These are phyloP conservation scores for Plutella xylostella DNA, from an alignment of 2,888 invertebrate genomes.

Conservation along the genomic window DNA sequence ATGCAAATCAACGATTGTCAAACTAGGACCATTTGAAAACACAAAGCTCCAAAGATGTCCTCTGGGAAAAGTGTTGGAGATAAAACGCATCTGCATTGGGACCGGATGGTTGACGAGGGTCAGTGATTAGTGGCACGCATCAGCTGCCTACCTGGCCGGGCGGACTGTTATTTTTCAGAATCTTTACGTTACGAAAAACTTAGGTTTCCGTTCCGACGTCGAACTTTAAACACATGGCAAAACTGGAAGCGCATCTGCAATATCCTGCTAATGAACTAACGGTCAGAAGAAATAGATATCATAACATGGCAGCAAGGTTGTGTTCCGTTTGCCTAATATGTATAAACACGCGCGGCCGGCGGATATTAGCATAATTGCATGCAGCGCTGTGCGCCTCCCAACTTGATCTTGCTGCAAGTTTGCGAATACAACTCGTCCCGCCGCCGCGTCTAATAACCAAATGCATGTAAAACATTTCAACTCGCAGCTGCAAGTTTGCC, in stretches of 20 bases:
- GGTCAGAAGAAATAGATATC: conserved; percentile 28
- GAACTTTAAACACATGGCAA: conserved; percentile 34
- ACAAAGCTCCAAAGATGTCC: conserved; percentile 28
- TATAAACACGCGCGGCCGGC: conserved; percentile 17
- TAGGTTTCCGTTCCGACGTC: conserved; percentile 39
- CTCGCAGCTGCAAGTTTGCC: conserved; percentile 51
- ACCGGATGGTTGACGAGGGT: conserved; percentile 22
- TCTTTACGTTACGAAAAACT: conserved; percentile 36
- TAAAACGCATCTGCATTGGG: conserved; percentile 29
- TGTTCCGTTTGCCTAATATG: conserved; percentile 30
- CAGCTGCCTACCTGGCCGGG: conserved; percentile 54
- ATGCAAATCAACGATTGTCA: conserved; percentile 37
- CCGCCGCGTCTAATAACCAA: conserved; percentile 41
- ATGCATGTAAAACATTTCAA: conserved; percentile 54
- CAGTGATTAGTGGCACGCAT: conserved; percentile 22
- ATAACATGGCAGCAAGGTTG: conserved; percentile 26
- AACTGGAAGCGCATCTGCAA: conserved; percentile 47
- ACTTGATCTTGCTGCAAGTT: conserved; percentile 22
- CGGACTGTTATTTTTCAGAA: conserved; percentile 43
- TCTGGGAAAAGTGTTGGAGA: conserved; percentile 35
- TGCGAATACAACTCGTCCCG: too few relatives aligned
- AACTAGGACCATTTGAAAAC: conserved; percentile 38
- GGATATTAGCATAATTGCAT: conserved; percentile 18
- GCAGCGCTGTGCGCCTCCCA: not conserved
- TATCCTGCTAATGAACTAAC: conserved; percentile 42